phyloP scores from a whole-genome alignment of 2,797 vertebrate species.

The Helarctos malayanus region DNA sequence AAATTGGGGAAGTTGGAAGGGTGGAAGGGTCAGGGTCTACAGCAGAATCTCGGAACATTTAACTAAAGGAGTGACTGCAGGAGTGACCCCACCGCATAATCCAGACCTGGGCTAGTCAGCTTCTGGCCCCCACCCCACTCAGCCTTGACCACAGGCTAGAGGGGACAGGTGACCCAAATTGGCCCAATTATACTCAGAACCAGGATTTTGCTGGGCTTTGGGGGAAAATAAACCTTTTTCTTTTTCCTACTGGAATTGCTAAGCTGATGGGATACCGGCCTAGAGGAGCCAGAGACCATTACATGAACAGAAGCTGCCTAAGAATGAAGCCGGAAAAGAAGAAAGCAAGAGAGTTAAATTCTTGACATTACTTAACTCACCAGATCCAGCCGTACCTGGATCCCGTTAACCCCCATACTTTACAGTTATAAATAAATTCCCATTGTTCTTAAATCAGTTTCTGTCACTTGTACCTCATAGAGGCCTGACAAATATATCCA shows the following conservation, averaged over 20 bases:
- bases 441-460: conserved; percentile 53
- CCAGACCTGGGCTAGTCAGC: neutral
- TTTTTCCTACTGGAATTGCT: neutral
- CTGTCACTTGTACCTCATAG: conserved; percentile 60
- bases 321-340: neutral
- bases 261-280: neutral
- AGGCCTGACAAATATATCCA: conserved; percentile 54
- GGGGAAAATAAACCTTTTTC: neutral
- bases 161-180: neutral
- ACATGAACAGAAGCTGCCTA: neutral
- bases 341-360: neutral
- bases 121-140: too few relatives aligned
- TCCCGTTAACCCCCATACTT: neutral
- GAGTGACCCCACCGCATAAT: neutral
- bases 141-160: neutral
- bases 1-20: neutral
- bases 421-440: conserved; percentile 37
- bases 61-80: neutral
- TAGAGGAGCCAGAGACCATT: neutral
- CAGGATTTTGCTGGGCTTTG: neutral
- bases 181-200: neutral
- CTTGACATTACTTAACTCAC: neutral
- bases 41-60: neutral
- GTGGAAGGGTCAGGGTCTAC: too few relatives aligned
- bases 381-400: neutral